These are phyloP conservation scores for Tragopan temminckii DNA, from an alignment of 2,797 vertebrate genomes.

Conservation along the genomic window DNA sequence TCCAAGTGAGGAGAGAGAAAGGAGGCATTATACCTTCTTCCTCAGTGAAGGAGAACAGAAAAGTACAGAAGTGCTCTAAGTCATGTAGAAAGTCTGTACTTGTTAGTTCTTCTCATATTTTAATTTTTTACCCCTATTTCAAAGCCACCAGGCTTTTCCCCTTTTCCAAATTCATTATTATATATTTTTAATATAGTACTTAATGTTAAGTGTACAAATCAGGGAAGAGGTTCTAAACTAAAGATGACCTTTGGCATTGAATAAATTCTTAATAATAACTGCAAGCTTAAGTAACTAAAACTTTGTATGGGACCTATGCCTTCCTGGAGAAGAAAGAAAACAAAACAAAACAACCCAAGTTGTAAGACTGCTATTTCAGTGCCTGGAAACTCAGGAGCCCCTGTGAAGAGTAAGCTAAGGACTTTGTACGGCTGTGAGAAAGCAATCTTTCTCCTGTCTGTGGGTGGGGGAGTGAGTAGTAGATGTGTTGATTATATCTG, in stretches of 20 bases:
- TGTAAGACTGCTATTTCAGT: not conserved
- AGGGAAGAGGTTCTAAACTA: not conserved
- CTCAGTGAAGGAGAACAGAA: not conserved
- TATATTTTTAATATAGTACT: not conserved
- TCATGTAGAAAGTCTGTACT: not conserved
- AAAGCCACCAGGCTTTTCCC: not conserved
- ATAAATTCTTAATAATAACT: not conserved
- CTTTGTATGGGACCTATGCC: not conserved
- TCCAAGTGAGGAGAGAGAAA: constrained; percentile 34
- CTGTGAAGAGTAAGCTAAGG: not conserved
- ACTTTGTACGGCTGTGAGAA: not conserved
- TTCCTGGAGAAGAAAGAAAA: not conserved
- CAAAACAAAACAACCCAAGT: not conserved
- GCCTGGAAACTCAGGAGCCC: not conserved
- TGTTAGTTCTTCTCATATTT: not conserved
- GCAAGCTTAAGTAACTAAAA: not conserved
- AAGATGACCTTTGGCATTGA: not conserved
- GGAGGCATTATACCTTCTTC: not conserved
- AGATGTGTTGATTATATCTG: not conserved
- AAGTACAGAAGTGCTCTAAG: not conserved
- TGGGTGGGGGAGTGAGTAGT: not conserved
- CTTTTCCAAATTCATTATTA: not conserved
- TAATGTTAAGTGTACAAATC: not conserved
- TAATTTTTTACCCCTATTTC: not conserved
- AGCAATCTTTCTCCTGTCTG: not conserved